Base-by-base conservation (phyloP, 2,797 vertebrate species). In the Eidolon dupreanum region DNA sequence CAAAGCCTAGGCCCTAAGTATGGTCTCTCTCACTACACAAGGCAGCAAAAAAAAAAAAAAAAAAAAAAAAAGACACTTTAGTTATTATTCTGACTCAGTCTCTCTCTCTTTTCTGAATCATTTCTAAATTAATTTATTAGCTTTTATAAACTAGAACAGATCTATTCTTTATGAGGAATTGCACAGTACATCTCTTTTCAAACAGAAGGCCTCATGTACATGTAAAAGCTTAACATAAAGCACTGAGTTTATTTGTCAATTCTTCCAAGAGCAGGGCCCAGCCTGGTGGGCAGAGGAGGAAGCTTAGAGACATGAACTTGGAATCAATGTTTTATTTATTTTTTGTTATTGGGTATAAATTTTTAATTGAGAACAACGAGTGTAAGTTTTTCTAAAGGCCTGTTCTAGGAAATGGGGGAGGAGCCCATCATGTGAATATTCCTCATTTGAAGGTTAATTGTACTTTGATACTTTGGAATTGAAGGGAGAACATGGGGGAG, bases 61-160 rank as follows among this genome's bases (percentile, higher is more conserved):
- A 13, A 28, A 59, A 43, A 46, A 2, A 46, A 46, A 46, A 8
- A 46, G 11, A 46, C 43, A 71, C 88, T 89, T 94, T 82, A 79
- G 65, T 46, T 68, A 68, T 88, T 84, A 38, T 88, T 95, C 89
- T 84, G 38, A 63, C 4, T 93, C 68, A 33, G 33, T 51, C 63
- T 73, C 19, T 74, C 43, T 88, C 38, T 46, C 78, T 89, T 51
- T 88, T 87, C 51, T 68, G 86, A 88, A 77, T 90, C 78, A 73
- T 85, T 94, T 91, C 78, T 97, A 94, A 96, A 95, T 96, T 88
- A 95, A 94, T 93, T 81, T 95, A 92, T 97, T 96, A 90, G 36
- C 65, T 93, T 93, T 94, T 90, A 84, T 90, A 97, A 90, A n/a
- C 82, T 81, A 95, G 93, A 96, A 86, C 36, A 93, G 83, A 95